Evolutionary conservation across 2,888 invertebrate species (phyloP), one percentile per base, ranked within the genome.

Genomic region (Melipona beecheii): DNA sequence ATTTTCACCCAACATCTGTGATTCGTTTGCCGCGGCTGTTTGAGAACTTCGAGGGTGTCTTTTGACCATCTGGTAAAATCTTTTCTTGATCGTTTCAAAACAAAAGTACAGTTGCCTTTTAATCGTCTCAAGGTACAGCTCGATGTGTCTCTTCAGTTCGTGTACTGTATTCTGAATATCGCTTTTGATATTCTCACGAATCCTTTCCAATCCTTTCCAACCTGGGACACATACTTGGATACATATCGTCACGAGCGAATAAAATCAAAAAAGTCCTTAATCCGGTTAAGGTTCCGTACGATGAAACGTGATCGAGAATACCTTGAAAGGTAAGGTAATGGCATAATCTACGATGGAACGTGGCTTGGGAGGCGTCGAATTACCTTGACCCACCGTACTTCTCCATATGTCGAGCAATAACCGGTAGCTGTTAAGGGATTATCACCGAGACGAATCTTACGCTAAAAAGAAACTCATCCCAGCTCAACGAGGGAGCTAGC

Each of bases 371-470:
- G 87, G 73, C 90, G 90, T 92, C 90, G 79, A 85, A 90, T 92
- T 91, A 83, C 87, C 65, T 85, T 87, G 87, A 81, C 78, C 86
- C 83, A 78, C 69, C 83, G 79, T 71, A 56, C 73, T 78, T 70
- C 60, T 81, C 65, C 78, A 82, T 74, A 78, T 77, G 52, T 78
- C 71, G 85, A 75, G 82, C 86, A 90, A 90, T 91, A 92, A 92
- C 92, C 94, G 90, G 93, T 94, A 94, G 94, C 93, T 84, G 86
- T 70, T 83, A 80, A 78, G 85, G 89, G 91, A 93, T 93, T 93
- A 94, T 94, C 92, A 91, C 93, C 94, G 92, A 81, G 90, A 91
- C 93, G 91, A 94, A 93, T 93, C 90, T 87, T 85, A 81, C 86
- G 84, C 86, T 89, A 91, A 91, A 93, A 91, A 91, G n/a, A 93